Conservation (phyloP, 1,140 invertebrate genomes). For the Ceratina japonica region DNA sequence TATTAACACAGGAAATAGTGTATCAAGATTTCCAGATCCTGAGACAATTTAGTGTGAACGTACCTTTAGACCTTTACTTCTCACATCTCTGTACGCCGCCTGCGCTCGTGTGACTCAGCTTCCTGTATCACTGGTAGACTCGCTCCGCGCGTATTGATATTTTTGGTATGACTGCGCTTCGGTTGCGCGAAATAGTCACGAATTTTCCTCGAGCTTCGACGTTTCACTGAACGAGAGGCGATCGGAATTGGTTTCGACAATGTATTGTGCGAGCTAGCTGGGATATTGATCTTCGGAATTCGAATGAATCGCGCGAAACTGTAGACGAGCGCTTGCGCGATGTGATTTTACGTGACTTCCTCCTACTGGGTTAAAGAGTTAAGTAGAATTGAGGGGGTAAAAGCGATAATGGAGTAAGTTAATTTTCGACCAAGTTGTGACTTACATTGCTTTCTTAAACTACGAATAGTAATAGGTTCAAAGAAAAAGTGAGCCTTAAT, state of each 20-base stretch:
- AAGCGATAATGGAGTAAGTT: too few species aligned
- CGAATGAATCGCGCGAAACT: constrained; percentile 8
- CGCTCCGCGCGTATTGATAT: constrained; percentile 64
- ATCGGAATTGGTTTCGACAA: neutral
- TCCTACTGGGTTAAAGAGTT: neutral
- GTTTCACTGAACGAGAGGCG: neutral
- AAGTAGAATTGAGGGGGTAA: neutral
- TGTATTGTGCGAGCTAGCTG: neutral
- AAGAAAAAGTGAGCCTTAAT: too few species aligned
- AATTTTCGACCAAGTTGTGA: too few species aligned
- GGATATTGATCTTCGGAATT: neutral
- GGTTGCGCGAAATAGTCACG: neutral
- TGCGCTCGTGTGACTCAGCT: constrained; percentile 55
- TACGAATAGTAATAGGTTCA: too few species aligned
- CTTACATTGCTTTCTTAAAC: too few species aligned
- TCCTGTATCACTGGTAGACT: constrained; percentile 59
- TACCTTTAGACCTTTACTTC: too few species aligned
- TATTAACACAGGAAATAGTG: too few species aligned
- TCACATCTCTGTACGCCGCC: neutral
- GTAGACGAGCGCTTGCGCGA: neutral
- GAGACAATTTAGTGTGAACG: too few species aligned
- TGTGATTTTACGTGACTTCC: neutral
- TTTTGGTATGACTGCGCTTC: constrained; percentile 43
- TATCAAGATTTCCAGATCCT: too few species aligned
- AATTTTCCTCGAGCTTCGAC: constrained; percentile 10